Evolutionary conservation across 2,888 invertebrate genomes (phyloP), one percentile per base, ranked within the genome.

Genomic region (Drosophila cognata): DNA sequence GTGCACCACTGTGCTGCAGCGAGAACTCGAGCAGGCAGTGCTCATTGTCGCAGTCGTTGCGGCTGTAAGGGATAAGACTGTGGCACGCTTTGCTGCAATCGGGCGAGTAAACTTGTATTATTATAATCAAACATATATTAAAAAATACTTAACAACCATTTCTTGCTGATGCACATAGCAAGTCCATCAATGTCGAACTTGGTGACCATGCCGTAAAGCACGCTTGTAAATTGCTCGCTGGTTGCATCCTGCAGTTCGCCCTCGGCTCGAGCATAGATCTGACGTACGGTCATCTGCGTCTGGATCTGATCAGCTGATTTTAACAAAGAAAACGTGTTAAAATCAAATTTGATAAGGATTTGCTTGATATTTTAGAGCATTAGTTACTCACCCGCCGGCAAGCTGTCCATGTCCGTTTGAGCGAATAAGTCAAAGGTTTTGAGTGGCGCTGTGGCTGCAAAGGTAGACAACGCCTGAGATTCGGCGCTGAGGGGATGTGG

Each of bases 151-250:
- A 81, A 81, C 77, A 84, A 83, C 93, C 95, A 95, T 92, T 93
- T 94, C 16, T 90, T 93, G 46, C 91, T 86, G 28, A 93, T 81
- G 35, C 93, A 79, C 25, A 82, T 80, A 13, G 79, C 75, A 4
- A 94, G 91, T 0, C 95, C 95, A 76, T 96, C 96, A 59, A 97
- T 93, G 91, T 97, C 96, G n/a, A 97, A 94, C 56, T 95, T 94
- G 2, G 95, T 95, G 13, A 97, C 93, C 59, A 95, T 92, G 0
- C 95, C 96, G 85, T 95, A 95, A 10, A 97, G 91, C 5, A 96
- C 93, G 2, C 95, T 95, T n/a, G 96, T 95, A 91, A 97, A 96
- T 41, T 96, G 95, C 21, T 94, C 94, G 67, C 93, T 93, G 57
- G 92, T 91, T 1, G 64, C 53, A 91, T 92, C 63, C 38, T 77